Evolutionary conservation across 2,797 vertebrate genomes (phyloP).

Genomic region (Xiphophorus birchmanni): DNA sequence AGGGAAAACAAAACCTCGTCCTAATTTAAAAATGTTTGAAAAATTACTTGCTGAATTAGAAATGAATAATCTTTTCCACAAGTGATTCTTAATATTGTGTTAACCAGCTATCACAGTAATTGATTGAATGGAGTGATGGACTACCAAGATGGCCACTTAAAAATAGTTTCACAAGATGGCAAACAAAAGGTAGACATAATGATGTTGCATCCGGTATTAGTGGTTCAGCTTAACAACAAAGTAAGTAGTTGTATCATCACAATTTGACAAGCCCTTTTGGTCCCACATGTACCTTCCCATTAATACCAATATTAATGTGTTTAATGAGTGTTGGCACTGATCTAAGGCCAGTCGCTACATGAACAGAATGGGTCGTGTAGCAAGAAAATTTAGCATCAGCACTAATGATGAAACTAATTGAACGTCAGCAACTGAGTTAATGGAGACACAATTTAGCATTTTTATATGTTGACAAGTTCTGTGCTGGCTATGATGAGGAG

Average conservation of each 20-base stretch:
- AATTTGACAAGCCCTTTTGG: neutral
- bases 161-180: too few relatives aligned
- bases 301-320: neutral
- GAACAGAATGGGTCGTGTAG: neutral
- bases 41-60: too few relatives aligned
- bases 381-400: neutral
- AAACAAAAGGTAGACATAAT: neutral
- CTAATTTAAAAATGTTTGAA: too few relatives aligned
- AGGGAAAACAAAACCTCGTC: too few relatives aligned
- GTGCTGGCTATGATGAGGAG: neutral
- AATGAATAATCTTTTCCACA: too few relatives aligned
- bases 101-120: too few relatives aligned
- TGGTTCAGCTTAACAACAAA: neutral
- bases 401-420: neutral
- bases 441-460: neutral
- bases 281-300: neutral
- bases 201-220: neutral
- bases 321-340: neutral
- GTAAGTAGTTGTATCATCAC: neutral
- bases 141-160: too few relatives aligned
- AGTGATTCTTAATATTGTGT: too few relatives aligned
- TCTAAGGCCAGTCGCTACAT: neutral
- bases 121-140: too few relatives aligned
- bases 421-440: neutral
- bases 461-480: neutral